Conservation (phyloP, 1,140 invertebrate genomes). For the Yoshiicerus persimilis region DNA sequence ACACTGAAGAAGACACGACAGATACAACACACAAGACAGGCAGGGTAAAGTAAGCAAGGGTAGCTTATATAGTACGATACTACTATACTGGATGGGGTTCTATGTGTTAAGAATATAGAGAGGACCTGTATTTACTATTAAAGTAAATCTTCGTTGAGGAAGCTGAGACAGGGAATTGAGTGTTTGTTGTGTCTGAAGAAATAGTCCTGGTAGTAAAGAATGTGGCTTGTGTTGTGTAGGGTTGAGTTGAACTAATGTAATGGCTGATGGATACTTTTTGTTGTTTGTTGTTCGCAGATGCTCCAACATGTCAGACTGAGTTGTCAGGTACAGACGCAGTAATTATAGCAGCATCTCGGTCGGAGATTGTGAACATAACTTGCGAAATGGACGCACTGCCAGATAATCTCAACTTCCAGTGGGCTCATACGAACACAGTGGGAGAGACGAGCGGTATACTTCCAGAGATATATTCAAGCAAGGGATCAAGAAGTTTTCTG, state of each 20-base stretch:
- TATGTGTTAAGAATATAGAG: too few species aligned
- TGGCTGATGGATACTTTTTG: conserved; percentile 15
- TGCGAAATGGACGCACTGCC: conserved; percentile 56
- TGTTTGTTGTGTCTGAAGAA: neutral
- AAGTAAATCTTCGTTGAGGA: neutral
- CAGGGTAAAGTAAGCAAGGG: too few species aligned
- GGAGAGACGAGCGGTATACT: conserved; percentile 44
- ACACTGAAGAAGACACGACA: too few species aligned
- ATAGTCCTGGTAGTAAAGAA: neutral
- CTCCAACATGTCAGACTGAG: conserved; percentile 53
- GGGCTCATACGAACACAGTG: conserved; percentile 52
- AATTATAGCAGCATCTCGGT: conserved; percentile 51
- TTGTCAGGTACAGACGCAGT: conserved; percentile 51
- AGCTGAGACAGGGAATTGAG: neutral
- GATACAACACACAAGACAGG: too few species aligned
- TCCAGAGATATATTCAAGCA: conserved; percentile 47
- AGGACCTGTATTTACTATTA: neutral
- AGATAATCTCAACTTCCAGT: conserved; percentile 52
- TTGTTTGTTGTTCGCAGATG: conserved; percentile 50
- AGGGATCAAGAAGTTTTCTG: conserved; percentile 50
- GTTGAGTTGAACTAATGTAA: neutral
- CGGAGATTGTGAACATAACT: conserved; percentile 53
- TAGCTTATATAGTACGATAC: too few species aligned
- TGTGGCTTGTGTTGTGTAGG: neutral
- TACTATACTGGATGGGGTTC: too few species aligned